Base-by-base conservation (phyloP, 2,888 invertebrate species). In the Calliopum simillimum region DNA sequence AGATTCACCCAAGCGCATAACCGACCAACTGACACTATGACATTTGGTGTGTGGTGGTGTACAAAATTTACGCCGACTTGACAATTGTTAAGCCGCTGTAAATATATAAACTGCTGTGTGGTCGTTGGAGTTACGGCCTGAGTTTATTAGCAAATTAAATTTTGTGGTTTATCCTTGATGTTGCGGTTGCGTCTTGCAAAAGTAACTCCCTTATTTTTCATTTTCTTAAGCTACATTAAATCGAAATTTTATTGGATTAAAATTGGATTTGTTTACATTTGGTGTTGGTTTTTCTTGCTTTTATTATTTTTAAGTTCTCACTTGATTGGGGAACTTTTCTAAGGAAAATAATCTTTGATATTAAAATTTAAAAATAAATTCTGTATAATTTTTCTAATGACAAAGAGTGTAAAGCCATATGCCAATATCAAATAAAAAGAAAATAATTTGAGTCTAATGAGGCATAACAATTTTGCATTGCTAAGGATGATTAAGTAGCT, bases 11-110 rank as follows among this genome's bases (percentile, higher is more conserved):
- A 33, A 33, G 1, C 8, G 33, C 5, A 33, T 8, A 33, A 8
- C 33, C 33, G 8, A 33, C 5, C 33, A 5, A 33, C 53, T 2
- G 14, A 19, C 21, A 53, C 23, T 51, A 3, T 51, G 51, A 19
- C 14, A 79, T 79, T 80, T 79, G 79, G 79, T 75, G 77, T 68
- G 74, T 73, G 72, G 69, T 49, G 61, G 69, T 56, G 59, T 44
- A 49, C 43, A 16, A 8, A 61, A 25, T 21, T 51, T 23, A 51
- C 21, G 67, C 47, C 33, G 16, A 63, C 64, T 51, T 43, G 46
- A 47, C 70, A 61, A 68, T 66, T 71, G 49, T 16, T 51, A 64
- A 61, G 47, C 47, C 47, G 23, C 47, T 47, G 47, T 25, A 62
- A 62, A 21, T n/a, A n/a, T n/a, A n/a, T 47, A 14, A 62, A 47